These are phyloP conservation scores for Cichlasoma orientale DNA, from an alignment of 2,797 vertebrate genomes.

Conservation along the genomic window DNA sequence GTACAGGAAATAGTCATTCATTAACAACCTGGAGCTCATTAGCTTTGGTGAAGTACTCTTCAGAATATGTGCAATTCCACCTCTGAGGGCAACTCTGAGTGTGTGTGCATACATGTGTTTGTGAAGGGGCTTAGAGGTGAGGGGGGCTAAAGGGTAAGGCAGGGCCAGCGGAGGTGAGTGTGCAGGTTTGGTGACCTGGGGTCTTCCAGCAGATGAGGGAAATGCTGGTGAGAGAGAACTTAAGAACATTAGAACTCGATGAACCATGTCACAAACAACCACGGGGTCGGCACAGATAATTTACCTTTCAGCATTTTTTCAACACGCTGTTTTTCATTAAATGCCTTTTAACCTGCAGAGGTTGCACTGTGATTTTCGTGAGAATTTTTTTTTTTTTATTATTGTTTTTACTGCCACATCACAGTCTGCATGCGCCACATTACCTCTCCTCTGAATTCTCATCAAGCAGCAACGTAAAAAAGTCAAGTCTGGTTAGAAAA, in stretches of 20 bases:
- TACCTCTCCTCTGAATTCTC: slow-evolving; percentile 15
- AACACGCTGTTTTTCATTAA: background rate
- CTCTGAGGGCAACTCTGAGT: slow-evolving; percentile 42
- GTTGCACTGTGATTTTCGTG: background rate
- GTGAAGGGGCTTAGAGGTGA: slow-evolving; percentile 46
- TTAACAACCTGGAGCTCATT: slow-evolving; percentile 69
- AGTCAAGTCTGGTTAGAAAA: slow-evolving; percentile 51
- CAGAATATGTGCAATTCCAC: slow-evolving; percentile 47
- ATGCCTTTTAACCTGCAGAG: background rate
- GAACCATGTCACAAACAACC: slow-evolving; percentile 55
- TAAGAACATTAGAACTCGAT: slow-evolving; percentile 59
- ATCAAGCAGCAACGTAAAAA: slow-evolving; percentile 39
- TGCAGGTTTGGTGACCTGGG: slow-evolving; percentile 58
- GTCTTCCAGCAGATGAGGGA: slow-evolving; percentile 61
- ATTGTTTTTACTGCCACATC: slow-evolving; percentile 4
- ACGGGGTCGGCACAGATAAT: slow-evolving; percentile 15
- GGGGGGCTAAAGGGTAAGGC: slow-evolving; percentile 53
- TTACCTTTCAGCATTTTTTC: slow-evolving; percentile 2
- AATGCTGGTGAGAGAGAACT: slow-evolving; percentile 36
- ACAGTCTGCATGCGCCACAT: background rate
- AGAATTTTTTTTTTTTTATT: too few relatives aligned
- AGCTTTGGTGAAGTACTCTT: slow-evolving; percentile 54
- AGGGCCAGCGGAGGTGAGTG: slow-evolving; percentile 37
- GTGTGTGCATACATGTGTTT: slow-evolving; percentile 30
- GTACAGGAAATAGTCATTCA: slow-evolving; percentile 71